A percentile compares a stretch with the other conserved stretches of the same genome.
phyloP scores from a whole-genome alignment of 1,140 invertebrate genomes.

The Heterodera carotae region DNA sequence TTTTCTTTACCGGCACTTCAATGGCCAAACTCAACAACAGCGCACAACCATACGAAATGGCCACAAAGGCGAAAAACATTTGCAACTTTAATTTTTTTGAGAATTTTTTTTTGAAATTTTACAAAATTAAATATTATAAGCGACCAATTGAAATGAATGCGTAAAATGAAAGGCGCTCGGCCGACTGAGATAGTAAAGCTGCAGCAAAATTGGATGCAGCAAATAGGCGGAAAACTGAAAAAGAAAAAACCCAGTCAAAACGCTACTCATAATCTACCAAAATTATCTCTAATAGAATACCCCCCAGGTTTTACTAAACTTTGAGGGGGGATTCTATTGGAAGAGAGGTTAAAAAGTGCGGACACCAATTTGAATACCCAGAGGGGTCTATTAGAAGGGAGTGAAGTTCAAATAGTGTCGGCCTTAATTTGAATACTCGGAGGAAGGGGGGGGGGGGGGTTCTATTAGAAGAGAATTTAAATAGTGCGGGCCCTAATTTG shows the following conservation, averaged over 20 bases:
- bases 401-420: too few relatives aligned
- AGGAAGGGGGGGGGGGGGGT: too few relatives aligned
- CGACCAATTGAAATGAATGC: slow-evolving; percentile 61
- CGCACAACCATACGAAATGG: slow-evolving; percentile 55
- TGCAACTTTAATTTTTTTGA: slow-evolving; percentile 48
- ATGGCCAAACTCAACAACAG: slow-evolving; percentile 58
- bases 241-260: too few relatives aligned
- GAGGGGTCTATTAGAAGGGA: too few relatives aligned
- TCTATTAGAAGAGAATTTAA: too few relatives aligned
- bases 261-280: too few relatives aligned
- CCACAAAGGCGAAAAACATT: slow-evolving; percentile 59
- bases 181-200: slow-evolving; percentile 61
- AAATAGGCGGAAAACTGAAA: slow-evolving; percentile 67
- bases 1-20: slow-evolving; percentile 54
- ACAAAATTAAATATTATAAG: too few relatives aligned
- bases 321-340: too few relatives aligned
- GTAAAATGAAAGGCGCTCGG: slow-evolving; percentile 65
- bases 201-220: slow-evolving; percentile 67
- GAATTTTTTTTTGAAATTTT: background rate
- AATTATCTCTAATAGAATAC: too few relatives aligned
- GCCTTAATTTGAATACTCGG: too few relatives aligned
- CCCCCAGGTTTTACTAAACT: too few relatives aligned
- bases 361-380: background rate
- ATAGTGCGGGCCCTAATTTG: too few relatives aligned
- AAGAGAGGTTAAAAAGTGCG: slow-evolving; percentile 11